Evolutionary conservation across 2,888 invertebrate species (phyloP).

Genomic region (Caenorhabditis sp.): DNA sequence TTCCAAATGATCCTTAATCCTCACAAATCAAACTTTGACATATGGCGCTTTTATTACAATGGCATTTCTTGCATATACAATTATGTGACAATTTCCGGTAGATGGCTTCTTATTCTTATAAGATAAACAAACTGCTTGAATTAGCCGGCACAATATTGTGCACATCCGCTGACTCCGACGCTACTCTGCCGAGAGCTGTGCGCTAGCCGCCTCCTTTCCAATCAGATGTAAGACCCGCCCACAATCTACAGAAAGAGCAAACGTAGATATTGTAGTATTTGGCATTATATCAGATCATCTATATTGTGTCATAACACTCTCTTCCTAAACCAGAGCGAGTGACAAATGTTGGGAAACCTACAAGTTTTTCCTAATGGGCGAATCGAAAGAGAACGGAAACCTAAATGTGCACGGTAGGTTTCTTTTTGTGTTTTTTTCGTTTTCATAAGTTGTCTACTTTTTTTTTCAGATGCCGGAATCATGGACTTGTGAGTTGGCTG

Average conservation of each 20-base stretch:
- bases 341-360: constrained; percentile 56
- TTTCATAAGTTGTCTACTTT: background rate
- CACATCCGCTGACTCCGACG: constrained; percentile 34
- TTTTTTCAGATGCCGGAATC: constrained; percentile 86
- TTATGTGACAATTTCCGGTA: constrained; percentile 64
- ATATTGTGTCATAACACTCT: constrained; percentile 9
- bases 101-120: constrained; percentile 24
- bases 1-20: constrained; percentile 34
- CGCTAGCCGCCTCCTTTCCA: constrained; percentile 25
- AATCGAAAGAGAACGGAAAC: constrained; percentile 67
- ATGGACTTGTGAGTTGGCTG: constrained; percentile 94
- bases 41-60: constrained; percentile 38
- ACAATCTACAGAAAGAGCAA: constrained; percentile 28
- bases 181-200: constrained; percentile 2
- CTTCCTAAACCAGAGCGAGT: background rate
- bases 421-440: background rate
- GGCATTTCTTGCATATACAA: constrained; percentile 55
- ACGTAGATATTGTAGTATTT: too few relatives aligned
- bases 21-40: constrained; percentile 42
- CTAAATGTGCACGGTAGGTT: constrained; percentile 64
- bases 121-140: constrained; percentile 44
- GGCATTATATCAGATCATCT: constrained; percentile 15
- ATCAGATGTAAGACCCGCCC: constrained; percentile 44
- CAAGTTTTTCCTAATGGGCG: constrained; percentile 61
- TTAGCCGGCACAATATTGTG: constrained; percentile 32